A percentile compares a stretch with the other conserved stretches of the same genome.
phyloP scores from a whole-genome alignment of 2,888 invertebrate species.

The Zaprionus obscuricornis region DNA sequence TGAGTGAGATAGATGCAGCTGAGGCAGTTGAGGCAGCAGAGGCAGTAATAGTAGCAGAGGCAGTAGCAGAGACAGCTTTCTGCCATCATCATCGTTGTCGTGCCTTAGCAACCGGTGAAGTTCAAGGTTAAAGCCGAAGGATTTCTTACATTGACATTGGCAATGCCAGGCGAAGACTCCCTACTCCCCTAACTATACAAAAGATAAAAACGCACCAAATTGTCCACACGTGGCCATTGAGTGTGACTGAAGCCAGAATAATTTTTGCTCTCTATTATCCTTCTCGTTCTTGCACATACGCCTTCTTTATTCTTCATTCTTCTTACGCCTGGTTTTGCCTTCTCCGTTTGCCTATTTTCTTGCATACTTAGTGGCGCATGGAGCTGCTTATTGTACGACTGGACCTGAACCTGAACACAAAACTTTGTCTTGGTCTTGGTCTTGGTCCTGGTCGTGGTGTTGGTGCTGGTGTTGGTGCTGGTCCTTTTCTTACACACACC shows the following conservation, averaged over 20 bases:
- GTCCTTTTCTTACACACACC: slow-evolving; percentile 51
- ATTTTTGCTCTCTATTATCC: neutral
- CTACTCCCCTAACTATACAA: slow-evolving; percentile 14
- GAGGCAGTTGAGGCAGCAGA: too few relatives aligned
- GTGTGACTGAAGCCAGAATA: slow-evolving; percentile 33
- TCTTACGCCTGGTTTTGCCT: too few relatives aligned
- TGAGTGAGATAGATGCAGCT: too few relatives aligned
- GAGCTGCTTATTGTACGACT: slow-evolving; percentile 56
- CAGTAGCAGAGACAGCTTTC: slow-evolving; percentile 6
- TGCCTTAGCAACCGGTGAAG: slow-evolving; percentile 76
- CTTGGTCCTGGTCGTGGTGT: too few relatives aligned
- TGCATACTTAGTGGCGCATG: slow-evolving; percentile 67
- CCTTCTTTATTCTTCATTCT: too few relatives aligned
- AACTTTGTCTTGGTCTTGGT: too few relatives aligned
- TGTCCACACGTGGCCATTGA: slow-evolving; percentile 45
- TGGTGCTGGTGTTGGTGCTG: too few relatives aligned
- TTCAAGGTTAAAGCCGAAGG: slow-evolving; percentile 79
- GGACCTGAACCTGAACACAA: slow-evolving; percentile 30
- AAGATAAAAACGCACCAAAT: slow-evolving; percentile 1
- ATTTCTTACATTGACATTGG: slow-evolving; percentile 55
- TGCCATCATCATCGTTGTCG: slow-evolving; percentile 17
- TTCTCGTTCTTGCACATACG: neutral
- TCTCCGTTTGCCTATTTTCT: too few relatives aligned
- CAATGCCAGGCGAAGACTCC: slow-evolving; percentile 39
- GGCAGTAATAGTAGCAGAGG: neutral